Conservation (phyloP, 2,888 invertebrate genomes). For the Callimorpha dominula region DNA sequence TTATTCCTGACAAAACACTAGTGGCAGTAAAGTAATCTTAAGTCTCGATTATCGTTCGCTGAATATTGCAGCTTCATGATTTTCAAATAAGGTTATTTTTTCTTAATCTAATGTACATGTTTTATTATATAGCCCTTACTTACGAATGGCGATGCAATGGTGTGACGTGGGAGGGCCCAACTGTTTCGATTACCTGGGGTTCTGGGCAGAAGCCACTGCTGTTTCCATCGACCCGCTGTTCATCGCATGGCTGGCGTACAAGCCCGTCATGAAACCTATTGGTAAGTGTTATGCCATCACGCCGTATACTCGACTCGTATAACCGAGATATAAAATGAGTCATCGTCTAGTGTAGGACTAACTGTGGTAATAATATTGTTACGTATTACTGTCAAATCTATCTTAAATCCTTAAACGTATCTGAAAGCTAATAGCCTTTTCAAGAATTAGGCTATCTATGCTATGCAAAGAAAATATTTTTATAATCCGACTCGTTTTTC, state of each 20-base stretch:
- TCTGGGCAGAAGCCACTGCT: conserved; percentile 70
- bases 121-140: conserved; percentile 62
- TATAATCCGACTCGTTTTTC: too few species aligned
- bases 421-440: too few species aligned
- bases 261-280: conserved; percentile 54
- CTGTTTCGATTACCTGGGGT: conserved; percentile 67
- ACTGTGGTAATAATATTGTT: too few species aligned
- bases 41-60: background rate
- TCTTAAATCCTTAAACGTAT: too few species aligned
- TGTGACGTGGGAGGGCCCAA: conserved; percentile 45
- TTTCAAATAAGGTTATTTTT: background rate
- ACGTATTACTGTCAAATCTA: too few species aligned
- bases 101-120: background rate
- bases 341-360: too few species aligned
- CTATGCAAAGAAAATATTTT: too few species aligned
- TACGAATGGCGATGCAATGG: conserved; percentile 69
- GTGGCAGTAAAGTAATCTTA: background rate
- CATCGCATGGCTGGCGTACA: conserved; percentile 88
- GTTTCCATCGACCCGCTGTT: conserved; percentile 88
- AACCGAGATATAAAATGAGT: too few species aligned
- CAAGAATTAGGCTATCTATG: too few species aligned
- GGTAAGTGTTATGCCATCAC: conserved; percentile 47
- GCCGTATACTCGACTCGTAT: background rate
- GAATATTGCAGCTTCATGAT: background rate
- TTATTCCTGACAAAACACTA: background rate